Evolutionary conservation across 1,140 invertebrate genomes (phyloP).

Genomic region (Papilio machaon): DNA sequence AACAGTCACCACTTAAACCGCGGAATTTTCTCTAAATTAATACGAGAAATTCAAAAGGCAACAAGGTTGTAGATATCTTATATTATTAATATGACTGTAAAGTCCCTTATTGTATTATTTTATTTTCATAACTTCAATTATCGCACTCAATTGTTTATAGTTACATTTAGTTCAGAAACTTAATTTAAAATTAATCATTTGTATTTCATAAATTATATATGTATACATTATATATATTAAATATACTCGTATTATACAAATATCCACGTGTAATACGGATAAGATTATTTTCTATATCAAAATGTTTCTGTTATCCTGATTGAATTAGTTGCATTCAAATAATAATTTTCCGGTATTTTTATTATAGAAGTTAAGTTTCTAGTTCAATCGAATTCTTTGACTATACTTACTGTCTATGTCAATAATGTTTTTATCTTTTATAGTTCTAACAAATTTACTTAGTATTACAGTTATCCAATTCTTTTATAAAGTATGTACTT

Average conservation of each 20-base stretch:
- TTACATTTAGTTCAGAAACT: background rate
- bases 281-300: too few relatives aligned
- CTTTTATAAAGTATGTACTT: too few relatives aligned
- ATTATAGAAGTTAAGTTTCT: background rate
- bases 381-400: background rate
- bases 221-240: too few relatives aligned
- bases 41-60: constrained; percentile 13
- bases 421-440: too few relatives aligned
- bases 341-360: background rate
- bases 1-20: background rate
- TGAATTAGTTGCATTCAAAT: background rate
- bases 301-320: background rate
- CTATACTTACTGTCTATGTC: background rate
- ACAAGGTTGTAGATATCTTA: background rate
- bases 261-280: too few relatives aligned
- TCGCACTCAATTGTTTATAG: background rate
- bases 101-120: background rate
- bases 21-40: constrained; percentile 1
- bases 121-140: background rate
- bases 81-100: background rate
- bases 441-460: too few relatives aligned
- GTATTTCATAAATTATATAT: background rate
- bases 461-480: too few relatives aligned
- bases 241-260: too few relatives aligned
- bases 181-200: background rate